Base-by-base conservation (phyloP, 2,797 vertebrate species). In the Pagetopsis macropterus region DNA sequence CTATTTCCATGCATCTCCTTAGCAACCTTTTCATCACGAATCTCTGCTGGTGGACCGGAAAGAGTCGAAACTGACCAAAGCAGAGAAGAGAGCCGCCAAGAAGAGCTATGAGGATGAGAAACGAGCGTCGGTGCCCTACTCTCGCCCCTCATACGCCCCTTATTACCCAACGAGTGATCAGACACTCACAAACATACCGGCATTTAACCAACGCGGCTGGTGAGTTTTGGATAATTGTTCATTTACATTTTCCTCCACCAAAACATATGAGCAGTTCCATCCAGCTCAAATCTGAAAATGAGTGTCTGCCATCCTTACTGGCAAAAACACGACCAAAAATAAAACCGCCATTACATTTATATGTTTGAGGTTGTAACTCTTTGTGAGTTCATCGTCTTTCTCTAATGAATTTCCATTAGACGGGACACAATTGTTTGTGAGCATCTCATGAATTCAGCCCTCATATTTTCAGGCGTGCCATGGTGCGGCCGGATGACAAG, bases 71-170 rank as follows among this genome's bases (percentile, higher is more conserved):
- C 92, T 99, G 83, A 99, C 98, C 85, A 97, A 97, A 94, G 98
- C 98, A 46, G 98, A 99, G 94, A 99, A 99, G 92, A 96, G 97
- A 90, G 98, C 98, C 7, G 98, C 98, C 58, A 99, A 99, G 91
- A 99, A 98, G 76, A 96, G 98, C 91, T 99, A 99, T 0, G 98
- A 99, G 91, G 98, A 99, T 72, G 98, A 99, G 90, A 99, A 99
- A 71, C 95, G 98, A 70, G 98, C 98, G 0, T 98, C 96, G 0
- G 96, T 99, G 64, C 98, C 98, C 9, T 99, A 99, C 80, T 96
- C 97, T 21, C 96, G 98, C 21, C 97, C 98, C 0, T 99, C 97
- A 0, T 99, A 99, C 2, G 97, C 97, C 7, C 97, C 99, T 84
- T 99, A 99, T 92, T 99, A 99, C 89, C 98, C 98, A 19, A 95